Evolutionary conservation across 64 coral and sea anemone species (phyloP), one percentile per base, ranked within the genome.

Genomic region (Dendronephthya gigantea): DNA sequence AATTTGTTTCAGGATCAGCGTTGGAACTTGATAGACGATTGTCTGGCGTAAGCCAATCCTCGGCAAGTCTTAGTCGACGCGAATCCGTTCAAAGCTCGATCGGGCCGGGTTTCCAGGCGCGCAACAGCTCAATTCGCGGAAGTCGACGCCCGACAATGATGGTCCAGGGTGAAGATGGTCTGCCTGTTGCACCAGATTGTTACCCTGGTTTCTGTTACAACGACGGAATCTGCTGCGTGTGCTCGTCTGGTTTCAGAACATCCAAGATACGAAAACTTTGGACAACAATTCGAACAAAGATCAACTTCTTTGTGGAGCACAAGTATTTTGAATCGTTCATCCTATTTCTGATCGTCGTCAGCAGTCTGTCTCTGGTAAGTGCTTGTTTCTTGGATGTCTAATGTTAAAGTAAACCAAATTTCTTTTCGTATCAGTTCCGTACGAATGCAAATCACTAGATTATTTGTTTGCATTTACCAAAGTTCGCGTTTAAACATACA

Each of bases 241-340:
- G 72, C 8, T 79, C 72, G 75, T 68, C 35, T 2, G 89, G 83
- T 37, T 98, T 93, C 39, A 82, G 84, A 34, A 92, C 93, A 16
- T 98, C 95, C 0, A 93, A 87, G n/a, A 86, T 98, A 48, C 62
- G 95, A 35, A 69, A 87, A 79, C 83, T 84, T 0, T 98, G 95
- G 95, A 92, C 91, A 83, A 82, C 48, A 41, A 16, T 93, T 84
- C 92, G 95, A 9, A 87, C 76, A 41, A 48, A 93, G 40, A 84
- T 98, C 32, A 87, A 86, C 23, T 66, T 76, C 9, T 83, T 98
- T 68, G 92, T 91, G 14, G 95, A 98, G 40, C 95, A 98, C 92
- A 98, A 98, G 49, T 98, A 98, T 52, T 98, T 98, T 68, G 95
- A 98, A 52, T 88, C 83, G 14, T 98, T 98, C 56, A 98, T 98